A percentile compares a stretch with the other conserved stretches of the same genome.
These are phyloP conservation scores for Ochropleura leucogaster DNA, from an alignment of 2,888 invertebrate species.

Conservation along the genomic window DNA sequence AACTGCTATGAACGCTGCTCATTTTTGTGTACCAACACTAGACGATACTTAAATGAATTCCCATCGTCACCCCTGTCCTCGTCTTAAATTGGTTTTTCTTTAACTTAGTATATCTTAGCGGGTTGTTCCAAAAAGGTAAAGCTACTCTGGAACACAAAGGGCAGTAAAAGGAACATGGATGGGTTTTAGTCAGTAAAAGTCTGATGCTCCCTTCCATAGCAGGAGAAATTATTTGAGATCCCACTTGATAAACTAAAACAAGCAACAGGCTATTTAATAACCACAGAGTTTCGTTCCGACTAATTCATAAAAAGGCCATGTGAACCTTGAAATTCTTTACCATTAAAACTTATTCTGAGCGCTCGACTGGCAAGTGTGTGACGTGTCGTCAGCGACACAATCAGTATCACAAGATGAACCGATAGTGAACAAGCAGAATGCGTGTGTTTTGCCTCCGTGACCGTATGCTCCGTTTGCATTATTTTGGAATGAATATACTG, in stretches of 20 bases:
- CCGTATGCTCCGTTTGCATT: conserved; percentile 62
- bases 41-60: not conserved
- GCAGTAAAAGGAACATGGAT: no score
- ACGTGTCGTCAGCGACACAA: not conserved
- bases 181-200: no score
- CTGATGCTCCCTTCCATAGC: no score
- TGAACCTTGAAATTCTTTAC: not conserved
- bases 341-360: conserved; percentile 36
- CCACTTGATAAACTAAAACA: no score
- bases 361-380: not conserved
- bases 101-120: not conserved
- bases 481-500: conserved; percentile 67
- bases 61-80: no score
- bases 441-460: conserved; percentile 56
- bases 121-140: no score
- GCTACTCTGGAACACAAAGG: no score
- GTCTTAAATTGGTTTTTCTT: not conserved
- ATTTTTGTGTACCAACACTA: not conserved
- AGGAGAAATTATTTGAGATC: no score
- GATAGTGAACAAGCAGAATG: conserved; percentile 47
- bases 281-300: not conserved
- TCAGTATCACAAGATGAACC: conserved; percentile 10
- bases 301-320: not conserved
- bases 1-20: not conserved
- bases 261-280: not conserved